Evolutionary conservation across 2,113 vertebrate species (phyloP).

Genomic region (Pachycephala philippinensis): DNA sequence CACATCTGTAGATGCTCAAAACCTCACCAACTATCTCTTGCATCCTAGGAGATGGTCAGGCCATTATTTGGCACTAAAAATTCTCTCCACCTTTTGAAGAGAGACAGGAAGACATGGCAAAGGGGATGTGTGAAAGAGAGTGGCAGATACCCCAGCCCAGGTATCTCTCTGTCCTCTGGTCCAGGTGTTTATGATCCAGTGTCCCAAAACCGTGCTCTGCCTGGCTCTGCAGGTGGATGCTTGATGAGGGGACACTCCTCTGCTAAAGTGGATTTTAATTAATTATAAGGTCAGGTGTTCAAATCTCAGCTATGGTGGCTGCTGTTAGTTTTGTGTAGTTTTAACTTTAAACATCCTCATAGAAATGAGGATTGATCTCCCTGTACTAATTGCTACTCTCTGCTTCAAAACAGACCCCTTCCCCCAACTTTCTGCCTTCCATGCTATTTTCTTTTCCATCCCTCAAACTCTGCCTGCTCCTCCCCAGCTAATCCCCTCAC

Average conservation of each 20-base stretch:
- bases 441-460: background rate
- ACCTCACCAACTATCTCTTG: background rate
- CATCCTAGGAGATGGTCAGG: background rate
- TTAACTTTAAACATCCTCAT: background rate
- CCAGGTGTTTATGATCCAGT: background rate
- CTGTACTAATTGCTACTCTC: background rate
- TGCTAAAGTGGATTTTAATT: background rate
- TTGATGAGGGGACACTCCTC: background rate
- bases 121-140: background rate
- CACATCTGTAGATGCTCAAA: background rate
- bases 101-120: background rate
- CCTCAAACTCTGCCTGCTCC: background rate
- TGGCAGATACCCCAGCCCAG: background rate
- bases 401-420: background rate
- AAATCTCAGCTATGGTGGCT: background rate
- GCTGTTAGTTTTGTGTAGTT: background rate
- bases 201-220: background rate
- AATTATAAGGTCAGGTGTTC: background rate
- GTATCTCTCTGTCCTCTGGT: background rate
- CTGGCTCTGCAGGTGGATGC: background rate
- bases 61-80: background rate
- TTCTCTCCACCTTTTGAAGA: background rate
- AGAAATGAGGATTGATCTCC: background rate
- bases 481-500: background rate
- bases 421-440: background rate